Evolutionary conservation across 2,113 vertebrate genomes (phyloP).

Genomic region (Dascyllus trimaculatus): DNA sequence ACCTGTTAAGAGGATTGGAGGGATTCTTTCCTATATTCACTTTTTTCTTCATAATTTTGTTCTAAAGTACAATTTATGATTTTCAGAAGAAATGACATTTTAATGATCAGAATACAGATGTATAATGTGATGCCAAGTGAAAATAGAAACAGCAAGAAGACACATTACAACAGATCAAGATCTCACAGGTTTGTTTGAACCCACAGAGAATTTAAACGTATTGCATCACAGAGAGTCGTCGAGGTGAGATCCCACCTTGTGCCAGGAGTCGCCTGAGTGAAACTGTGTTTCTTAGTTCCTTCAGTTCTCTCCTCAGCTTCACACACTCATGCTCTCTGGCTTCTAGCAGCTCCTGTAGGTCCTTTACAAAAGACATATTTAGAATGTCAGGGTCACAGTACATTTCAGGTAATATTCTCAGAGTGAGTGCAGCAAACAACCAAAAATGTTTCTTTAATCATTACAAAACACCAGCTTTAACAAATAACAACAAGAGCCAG

Average conservation of each 20-base stretch:
- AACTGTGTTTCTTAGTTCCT: constrained; percentile 69
- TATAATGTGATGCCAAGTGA: too few species aligned
- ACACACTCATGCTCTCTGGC: constrained; percentile 78
- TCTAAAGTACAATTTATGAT: neutral
- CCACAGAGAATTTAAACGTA: neutral
- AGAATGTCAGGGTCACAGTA: neutral
- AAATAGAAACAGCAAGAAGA: too few species aligned
- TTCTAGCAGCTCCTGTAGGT: constrained; percentile 80
- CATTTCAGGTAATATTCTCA: neutral
- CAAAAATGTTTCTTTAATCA: neutral
- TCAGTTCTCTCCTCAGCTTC: constrained; percentile 82
- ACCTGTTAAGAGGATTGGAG: neutral
- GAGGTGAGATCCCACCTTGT: constrained; percentile 61
- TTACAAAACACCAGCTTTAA: neutral
- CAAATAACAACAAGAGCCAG: neutral
- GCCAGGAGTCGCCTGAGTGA: constrained; percentile 75
- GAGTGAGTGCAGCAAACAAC: neutral
- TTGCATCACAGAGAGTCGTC: neutral
- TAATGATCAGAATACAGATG: too few species aligned
- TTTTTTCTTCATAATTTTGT: neutral
- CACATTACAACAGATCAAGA: neutral
- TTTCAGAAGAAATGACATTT: too few species aligned
- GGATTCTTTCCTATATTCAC: neutral
- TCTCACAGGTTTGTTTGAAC: neutral
- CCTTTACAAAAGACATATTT: constrained; percentile 61